These are phyloP conservation scores for Sorex maritimensis DNA, from an alignment of 2,797 vertebrate genomes.

Conservation along the genomic window DNA sequence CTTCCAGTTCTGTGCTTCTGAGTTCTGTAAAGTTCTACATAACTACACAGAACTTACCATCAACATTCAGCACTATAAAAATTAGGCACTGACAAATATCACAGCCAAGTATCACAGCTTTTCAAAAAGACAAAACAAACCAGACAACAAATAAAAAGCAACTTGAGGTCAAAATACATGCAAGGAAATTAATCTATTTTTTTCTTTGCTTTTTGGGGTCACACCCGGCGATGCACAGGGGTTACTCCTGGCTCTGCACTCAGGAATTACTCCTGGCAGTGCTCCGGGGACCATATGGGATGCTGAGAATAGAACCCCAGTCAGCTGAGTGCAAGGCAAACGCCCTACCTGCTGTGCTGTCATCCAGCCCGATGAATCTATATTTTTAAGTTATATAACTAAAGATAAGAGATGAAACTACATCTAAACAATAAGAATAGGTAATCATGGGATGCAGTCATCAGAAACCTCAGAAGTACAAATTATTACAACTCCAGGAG, in stretches of 20 bases:
- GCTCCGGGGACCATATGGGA: too few relatives aligned
- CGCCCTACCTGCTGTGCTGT: too few relatives aligned
- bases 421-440: not conserved
- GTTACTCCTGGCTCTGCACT: too few relatives aligned
- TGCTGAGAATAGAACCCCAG: too few relatives aligned
- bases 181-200: not conserved
- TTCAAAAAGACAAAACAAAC: constrained; percentile 31
- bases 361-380: not conserved
- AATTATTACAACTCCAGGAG: constrained; percentile 45
- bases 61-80: not conserved
- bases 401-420: not conserved
- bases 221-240: too few relatives aligned
- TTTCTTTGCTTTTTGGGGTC: not conserved
- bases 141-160: not conserved
- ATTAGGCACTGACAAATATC: not conserved
- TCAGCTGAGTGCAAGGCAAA: too few relatives aligned
- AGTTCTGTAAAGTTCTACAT: not conserved
- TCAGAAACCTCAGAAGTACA: constrained; percentile 39
- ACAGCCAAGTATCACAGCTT: not conserved
- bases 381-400: not conserved
- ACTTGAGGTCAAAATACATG: not conserved
- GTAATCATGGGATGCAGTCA: not conserved
- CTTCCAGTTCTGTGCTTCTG: too few relatives aligned
- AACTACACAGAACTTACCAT: not conserved
- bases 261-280: too few relatives aligned